Percentiles rank a stretch among this genome's conserved stretches.
Conservation (phyloP, 2,113 vertebrate species). For the Accipiter cooperii region DNA sequence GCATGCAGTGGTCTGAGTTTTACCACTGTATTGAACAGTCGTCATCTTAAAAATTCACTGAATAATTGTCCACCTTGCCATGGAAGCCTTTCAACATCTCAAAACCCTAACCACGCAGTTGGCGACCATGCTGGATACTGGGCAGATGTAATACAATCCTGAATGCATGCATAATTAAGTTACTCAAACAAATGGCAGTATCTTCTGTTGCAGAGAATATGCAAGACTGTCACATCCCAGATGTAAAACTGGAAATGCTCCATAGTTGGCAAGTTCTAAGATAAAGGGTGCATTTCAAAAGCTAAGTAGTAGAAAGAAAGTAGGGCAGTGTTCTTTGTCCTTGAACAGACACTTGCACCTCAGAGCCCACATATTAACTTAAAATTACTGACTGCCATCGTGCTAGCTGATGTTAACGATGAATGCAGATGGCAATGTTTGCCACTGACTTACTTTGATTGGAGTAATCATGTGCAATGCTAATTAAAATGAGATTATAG, state of each 20-base stretch:
- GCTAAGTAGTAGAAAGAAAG: background rate
- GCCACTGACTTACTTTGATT: conserved; percentile 16
- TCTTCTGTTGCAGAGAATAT: background rate
- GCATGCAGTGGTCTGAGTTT: background rate
- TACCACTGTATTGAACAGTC: background rate
- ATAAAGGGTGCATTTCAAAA: background rate
- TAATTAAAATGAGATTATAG: conserved; percentile 46
- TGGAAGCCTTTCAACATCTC: background rate
- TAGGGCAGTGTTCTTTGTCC: background rate
- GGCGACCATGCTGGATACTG: background rate
- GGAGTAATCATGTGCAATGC: conserved; percentile 3
- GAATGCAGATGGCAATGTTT: conserved; percentile 34
- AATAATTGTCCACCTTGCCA: background rate
- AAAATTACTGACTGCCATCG: background rate
- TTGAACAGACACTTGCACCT: background rate
- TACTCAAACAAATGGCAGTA: background rate
- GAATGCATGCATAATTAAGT: background rate
- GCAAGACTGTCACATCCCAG: background rate
- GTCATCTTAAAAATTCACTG: conserved; percentile 26
- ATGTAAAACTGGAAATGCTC: background rate
- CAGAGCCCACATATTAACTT: background rate
- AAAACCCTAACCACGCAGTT: background rate
- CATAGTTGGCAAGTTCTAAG: background rate
- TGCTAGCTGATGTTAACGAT: background rate
- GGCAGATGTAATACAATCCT: background rate